phyloP scores from a whole-genome alignment of 2,888 invertebrate genomes.

The Malacosoma neustria region DNA sequence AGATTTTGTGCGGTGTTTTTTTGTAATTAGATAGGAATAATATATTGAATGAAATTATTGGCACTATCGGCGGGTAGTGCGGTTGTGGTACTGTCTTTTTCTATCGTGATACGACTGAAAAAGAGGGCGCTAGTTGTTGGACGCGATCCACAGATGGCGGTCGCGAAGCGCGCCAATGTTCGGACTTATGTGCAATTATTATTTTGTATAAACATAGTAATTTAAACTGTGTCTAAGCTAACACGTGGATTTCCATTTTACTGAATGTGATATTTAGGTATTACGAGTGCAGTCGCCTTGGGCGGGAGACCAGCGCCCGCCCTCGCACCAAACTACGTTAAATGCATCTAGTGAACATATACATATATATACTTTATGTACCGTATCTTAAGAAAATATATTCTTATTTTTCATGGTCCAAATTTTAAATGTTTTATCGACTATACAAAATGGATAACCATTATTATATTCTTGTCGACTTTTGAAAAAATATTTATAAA shows the following conservation, averaged over 20 bases:
- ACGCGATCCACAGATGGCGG: slow-evolving; percentile 23
- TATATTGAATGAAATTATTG: slow-evolving; percentile 75
- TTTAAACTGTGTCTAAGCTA: slow-evolving; percentile 70
- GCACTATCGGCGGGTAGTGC: slow-evolving; percentile 55
- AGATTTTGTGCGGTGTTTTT: slow-evolving; percentile 74
- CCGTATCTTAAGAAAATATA: slow-evolving; percentile 72
- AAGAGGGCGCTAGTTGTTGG: slow-evolving; percentile 27
- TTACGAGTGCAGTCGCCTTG: slow-evolving; percentile 64
- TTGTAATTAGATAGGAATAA: slow-evolving; percentile 76
- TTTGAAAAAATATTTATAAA: slow-evolving; percentile 34
- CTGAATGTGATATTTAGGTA: slow-evolving; percentile 76
- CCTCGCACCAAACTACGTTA: slow-evolving; percentile 47
- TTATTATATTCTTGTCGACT: slow-evolving; percentile 73
- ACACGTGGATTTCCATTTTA: slow-evolving; percentile 75
- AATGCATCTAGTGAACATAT: slow-evolving; percentile 71
- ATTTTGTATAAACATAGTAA: slow-evolving; percentile 73
- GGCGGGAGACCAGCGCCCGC: slow-evolving; percentile 28
- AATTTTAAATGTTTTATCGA: slow-evolving; percentile 76
- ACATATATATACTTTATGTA: slow-evolving; percentile 76
- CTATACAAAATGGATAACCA: slow-evolving; percentile 74
- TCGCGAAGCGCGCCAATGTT: slow-evolving; percentile 36
- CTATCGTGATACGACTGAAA: slow-evolving; percentile 26
- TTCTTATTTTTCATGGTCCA: slow-evolving; percentile 76
- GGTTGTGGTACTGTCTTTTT: slow-evolving; percentile 43
- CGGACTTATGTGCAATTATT: slow-evolving; percentile 75